Evolutionary conservation across 2,113 vertebrate genomes (phyloP), one percentile per base, ranked within the genome.

Genomic region (Mustela nigripes): DNA sequence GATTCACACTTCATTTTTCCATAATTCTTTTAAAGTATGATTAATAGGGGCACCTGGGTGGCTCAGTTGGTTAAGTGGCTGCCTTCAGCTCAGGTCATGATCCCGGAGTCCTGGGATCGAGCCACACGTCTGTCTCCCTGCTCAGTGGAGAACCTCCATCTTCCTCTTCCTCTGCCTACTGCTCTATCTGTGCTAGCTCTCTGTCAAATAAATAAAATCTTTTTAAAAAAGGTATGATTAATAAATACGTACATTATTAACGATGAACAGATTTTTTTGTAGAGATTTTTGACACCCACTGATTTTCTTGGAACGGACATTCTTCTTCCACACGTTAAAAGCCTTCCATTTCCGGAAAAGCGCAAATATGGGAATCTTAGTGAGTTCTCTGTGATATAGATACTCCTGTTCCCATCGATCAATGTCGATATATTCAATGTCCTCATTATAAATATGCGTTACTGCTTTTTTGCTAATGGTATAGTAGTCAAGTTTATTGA

Each of bases 281-380:
- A 99, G 98, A 53, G 95, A 95, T n/a, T 96, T 83, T 80, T 94
- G 98, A 94, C 98, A 99, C 63, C 60, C 56, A 28, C 48, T 96
- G 86, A 99, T 98, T 97, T 98, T 99, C 96, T 98, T 99, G 81
- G 97, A 94, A 33, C 99, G 98, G 19, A 99, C 98, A 21, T 99
- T 99, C 81, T 97, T 98, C 82, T 96, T 99, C 99, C 99, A 99
- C 4, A 99, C 94, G 0, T 86, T 98, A 95, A 99, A 99, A 11
- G 99, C 98, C 90, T 99, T 99, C 99, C 99, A 99, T 92, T 98
- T 98, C 83, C 99, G 99, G 98, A 99, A 99, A 65, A 93, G 99
- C 82, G 98, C 94, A 97, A 99, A 99, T 93, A 99, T 98, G n/a
- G 99, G 99, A 88, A 99, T 99, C 94, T 97, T 91, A 15, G 86